These are phyloP conservation scores for Aricia agestis DNA, from an alignment of 1,140 invertebrate genomes.

Conservation along the genomic window DNA sequence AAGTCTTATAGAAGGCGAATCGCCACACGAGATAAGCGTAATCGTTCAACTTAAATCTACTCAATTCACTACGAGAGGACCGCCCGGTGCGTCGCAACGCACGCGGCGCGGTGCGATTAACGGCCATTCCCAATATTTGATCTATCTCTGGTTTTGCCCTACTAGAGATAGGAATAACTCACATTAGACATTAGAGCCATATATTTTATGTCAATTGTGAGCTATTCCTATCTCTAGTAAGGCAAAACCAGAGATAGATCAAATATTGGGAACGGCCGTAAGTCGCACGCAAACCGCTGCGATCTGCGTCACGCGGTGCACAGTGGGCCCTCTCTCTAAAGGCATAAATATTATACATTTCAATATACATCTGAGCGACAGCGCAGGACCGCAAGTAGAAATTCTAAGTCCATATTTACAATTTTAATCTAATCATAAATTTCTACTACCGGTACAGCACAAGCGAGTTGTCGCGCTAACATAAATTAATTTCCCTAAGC, in stretches of 20 bases:
- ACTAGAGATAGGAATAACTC: too few species aligned
- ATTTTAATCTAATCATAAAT: conserved; percentile 5
- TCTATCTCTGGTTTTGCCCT: too few species aligned
- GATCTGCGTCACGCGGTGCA: too few species aligned
- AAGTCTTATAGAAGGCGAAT: conserved; percentile 40
- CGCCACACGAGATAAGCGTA: conserved; percentile 63
- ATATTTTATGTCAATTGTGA: too few species aligned
- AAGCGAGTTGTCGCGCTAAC: neutral
- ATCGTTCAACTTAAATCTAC: conserved; percentile 57
- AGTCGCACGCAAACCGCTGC: too few species aligned
- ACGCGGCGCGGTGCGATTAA: neutral
- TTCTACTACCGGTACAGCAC: neutral
- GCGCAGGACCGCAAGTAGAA: conserved; percentile 1
- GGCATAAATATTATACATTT: conserved; percentile 27
- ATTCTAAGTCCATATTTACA: conserved; percentile 10
- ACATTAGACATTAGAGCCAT: too few species aligned
- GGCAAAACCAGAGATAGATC: too few species aligned
- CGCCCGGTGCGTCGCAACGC: neutral
- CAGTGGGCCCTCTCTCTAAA: neutral
- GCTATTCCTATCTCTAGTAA: too few species aligned
- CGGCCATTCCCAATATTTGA: too few species aligned
- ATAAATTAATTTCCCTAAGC: conserved; percentile 10
- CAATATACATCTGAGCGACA: conserved; percentile 15
- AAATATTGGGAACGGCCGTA: too few species aligned
- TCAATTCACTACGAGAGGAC: conserved; percentile 27